These are phyloP conservation scores for Nannospalax galili DNA, from an alignment of 2,113 vertebrate genomes.

Conservation along the genomic window DNA sequence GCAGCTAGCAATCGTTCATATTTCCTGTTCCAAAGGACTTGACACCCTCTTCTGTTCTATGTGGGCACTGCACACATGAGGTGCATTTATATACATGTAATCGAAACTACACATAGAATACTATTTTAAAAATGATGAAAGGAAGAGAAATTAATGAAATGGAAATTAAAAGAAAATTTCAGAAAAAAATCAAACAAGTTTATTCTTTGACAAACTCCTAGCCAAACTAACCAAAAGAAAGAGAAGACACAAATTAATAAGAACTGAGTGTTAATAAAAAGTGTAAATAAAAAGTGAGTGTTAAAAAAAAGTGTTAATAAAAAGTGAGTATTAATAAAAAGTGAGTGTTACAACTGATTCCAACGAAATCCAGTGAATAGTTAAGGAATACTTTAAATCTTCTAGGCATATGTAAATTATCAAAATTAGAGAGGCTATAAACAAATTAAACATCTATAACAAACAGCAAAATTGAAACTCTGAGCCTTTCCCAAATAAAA, in stretches of 20 bases:
- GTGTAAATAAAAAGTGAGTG: no score
- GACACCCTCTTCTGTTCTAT: no score
- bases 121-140: no score
- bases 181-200: no score
- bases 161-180: background rate
- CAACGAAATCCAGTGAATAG: background rate
- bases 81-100: no score
- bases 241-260: background rate
- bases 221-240: background rate
- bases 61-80: no score
- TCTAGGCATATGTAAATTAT: background rate
- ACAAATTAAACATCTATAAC: background rate
- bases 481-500: background rate
- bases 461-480: background rate
- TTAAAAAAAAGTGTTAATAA: no score
- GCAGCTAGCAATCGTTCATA: no score
- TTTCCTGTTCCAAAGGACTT: no score
- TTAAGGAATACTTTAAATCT: background rate
- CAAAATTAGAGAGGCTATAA: background rate
- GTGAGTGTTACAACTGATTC: background rate
- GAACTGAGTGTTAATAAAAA: no score
- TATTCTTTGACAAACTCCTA: background rate
- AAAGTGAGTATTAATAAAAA: background rate
- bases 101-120: no score
- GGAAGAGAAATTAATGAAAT: background rate